A percentile compares a stretch with the other conserved stretches of the same genome.
phyloP scores from a whole-genome alignment of 2,797 vertebrate species.

The Ambastaia sidthimunki region DNA sequence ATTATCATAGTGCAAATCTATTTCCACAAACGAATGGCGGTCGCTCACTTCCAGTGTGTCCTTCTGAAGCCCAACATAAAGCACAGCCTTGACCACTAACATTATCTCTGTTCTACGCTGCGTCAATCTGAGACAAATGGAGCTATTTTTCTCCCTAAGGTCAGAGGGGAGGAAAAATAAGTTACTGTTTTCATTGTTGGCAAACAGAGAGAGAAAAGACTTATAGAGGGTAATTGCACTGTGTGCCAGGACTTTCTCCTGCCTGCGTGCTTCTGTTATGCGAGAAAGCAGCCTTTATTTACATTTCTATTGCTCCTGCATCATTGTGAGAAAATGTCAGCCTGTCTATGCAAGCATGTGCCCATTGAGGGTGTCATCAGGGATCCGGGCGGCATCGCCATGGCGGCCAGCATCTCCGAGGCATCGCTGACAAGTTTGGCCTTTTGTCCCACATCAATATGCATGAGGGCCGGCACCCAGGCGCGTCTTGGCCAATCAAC shows the following conservation, averaged over 20 bases:
- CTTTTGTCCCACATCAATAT: constrained; percentile 52
- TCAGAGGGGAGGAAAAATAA: constrained; percentile 41
- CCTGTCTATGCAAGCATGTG: constrained; percentile 30
- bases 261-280: constrained; percentile 35
- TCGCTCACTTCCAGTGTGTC: background rate
- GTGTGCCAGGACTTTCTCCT: constrained; percentile 42
- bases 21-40: background rate
- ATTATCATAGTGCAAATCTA: background rate
- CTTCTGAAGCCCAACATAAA: background rate
- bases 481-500: constrained; percentile 54
- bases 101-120: constrained; percentile 26
- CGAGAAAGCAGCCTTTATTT: constrained; percentile 58
- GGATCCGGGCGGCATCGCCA: constrained; percentile 30
- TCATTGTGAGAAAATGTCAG: constrained; percentile 66
- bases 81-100: constrained; percentile 18
- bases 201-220: constrained; percentile 55
- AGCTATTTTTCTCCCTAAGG: constrained; percentile 38
- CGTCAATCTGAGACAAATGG: constrained; percentile 47
- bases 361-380: constrained; percentile 44
- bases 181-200: constrained; percentile 46
- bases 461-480: constrained; percentile 51
- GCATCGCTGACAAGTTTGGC: constrained; percentile 51
- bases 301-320: constrained; percentile 65
- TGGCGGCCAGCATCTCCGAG: constrained; percentile 47
- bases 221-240: constrained; percentile 64